Evolutionary conservation across 35 echinoderm and acorn worm species (phyloP), one percentile per base, ranked within the genome.

Genomic region (Lytechinus pictus): DNA sequence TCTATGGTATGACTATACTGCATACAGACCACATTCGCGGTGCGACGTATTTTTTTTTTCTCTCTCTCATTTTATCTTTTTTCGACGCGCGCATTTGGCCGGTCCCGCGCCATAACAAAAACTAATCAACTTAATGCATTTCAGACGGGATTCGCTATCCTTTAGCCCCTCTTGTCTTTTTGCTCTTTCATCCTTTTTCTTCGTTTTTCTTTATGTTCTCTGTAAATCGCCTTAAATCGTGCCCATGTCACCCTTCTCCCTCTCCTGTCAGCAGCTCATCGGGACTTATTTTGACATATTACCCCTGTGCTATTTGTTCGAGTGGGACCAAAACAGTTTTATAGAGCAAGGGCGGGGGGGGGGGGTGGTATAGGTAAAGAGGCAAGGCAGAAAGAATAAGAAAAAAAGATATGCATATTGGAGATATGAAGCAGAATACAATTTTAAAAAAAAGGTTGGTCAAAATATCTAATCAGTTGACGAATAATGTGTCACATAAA

Each of bases 101-200:
- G 27, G 52, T 89, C 87, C 61, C 87, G 87, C n/a, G 52, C 27
- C 87, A 89, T 53, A 89, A 89, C 87, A 89, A 89, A 89, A 89
- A 89, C 87, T 89, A 89, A 89, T 89, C 87, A 89, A 89, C 87
- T 89, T 89, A 89, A 89, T 89, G 87, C 87, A 89, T 89, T 89
- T 89, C 87, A 53, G 87, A 4, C 87, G 51, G 87, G 52, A 89
- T 53, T 89, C 28, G 52, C 28, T 52, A 89, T 89, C 87, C 87
- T 89, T 89, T 53, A 89, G 52, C 87, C 52, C 87, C 28, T 89
- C 52, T 89, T 53, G 44, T 53, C 87, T 12, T 53, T 53, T 89
- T 53, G 9, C 19, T 6, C 28, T 53, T 33, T 53, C 5, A 29
- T 89, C 87, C 51, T 27, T 89, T 71, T 29, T 29, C 87, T 89